Conservation (phyloP, 2,888 invertebrate genomes). For the Fragum whitleyi region DNA sequence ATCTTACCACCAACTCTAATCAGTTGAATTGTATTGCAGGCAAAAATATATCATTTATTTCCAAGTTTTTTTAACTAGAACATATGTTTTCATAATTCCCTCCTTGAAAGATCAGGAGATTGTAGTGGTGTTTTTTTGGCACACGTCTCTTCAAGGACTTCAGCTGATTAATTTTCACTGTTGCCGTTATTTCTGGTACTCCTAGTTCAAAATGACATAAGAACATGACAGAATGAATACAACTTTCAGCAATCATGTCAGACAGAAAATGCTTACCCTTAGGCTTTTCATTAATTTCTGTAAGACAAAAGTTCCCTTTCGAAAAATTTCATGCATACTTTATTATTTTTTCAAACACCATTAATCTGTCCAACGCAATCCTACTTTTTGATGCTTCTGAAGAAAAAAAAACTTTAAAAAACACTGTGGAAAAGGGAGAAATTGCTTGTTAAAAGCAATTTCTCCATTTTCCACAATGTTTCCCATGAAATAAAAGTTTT, state of each 20-base stretch:
- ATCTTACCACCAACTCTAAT: slow-evolving; percentile 18
- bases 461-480: no score
- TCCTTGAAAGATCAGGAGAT: slow-evolving; percentile 1
- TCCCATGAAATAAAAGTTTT: no score
- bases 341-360: no score
- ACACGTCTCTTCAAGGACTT: neutral
- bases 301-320: no score
- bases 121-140: slow-evolving; percentile 6
- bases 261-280: no score
- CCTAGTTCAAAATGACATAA: neutral
- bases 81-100: slow-evolving; percentile 27
- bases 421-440: no score
- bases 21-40: slow-evolving; percentile 25
- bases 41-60: slow-evolving; percentile 22
- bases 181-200: neutral
- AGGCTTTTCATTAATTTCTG: no score
- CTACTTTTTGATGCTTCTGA: no score
- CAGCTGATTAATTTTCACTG: neutral
- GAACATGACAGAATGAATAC: slow-evolving; percentile 13
- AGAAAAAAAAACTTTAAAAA: no score
- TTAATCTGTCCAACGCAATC: no score
- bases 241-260: neutral
- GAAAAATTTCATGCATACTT: no score
- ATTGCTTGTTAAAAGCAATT: no score
- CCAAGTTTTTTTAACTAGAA: slow-evolving; percentile 22